Evolutionary conservation across 2,888 invertebrate genomes (phyloP).

Genomic region (Tetragnatha montana): DNA sequence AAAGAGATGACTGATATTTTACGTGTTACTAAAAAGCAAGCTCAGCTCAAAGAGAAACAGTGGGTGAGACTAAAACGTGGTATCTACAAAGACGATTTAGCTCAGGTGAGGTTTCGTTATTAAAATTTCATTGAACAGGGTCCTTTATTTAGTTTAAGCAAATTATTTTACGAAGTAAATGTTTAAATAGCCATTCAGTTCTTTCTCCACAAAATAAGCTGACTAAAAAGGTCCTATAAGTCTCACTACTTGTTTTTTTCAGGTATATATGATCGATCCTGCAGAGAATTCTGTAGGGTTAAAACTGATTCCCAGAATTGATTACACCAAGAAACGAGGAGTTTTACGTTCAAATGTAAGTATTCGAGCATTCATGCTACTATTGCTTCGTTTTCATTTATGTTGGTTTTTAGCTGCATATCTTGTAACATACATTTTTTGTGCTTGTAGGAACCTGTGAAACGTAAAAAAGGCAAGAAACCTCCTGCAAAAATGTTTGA

Average conservation of each 20-base stretch:
- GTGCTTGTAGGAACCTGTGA: conserved; percentile 83
- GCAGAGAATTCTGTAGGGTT: conserved; percentile 97
- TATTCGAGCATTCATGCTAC: neutral
- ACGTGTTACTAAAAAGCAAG: conserved; percentile 96
- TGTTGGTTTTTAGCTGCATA: neutral
- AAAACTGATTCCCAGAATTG: conserved; percentile 96
- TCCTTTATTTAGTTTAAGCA: too few relatives aligned
- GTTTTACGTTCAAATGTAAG: conserved; percentile 79
- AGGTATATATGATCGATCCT: conserved; percentile 96
- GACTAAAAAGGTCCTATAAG: too few relatives aligned
- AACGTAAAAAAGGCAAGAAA: conserved; percentile 91
- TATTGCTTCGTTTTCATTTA: conserved; percentile 7
- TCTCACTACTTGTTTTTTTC: neutral
- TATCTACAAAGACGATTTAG: conserved; percentile 88
- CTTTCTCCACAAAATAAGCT: too few relatives aligned
- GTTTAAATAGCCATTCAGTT: too few relatives aligned
- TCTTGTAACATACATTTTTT: neutral
- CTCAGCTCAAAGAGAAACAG: conserved; percentile 93
- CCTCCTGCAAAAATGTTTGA: conserved; percentile 96
- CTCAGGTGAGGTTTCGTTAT: conserved; percentile 80
- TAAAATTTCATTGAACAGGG: too few relatives aligned
- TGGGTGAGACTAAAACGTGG: conserved; percentile 99
- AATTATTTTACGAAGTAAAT: too few relatives aligned
- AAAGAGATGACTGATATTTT: conserved; percentile 99
- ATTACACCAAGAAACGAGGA: conserved; percentile 94